Evolutionary conservation across 1,140 invertebrate species (phyloP).

Genomic region (Zaprionus taronus): DNA sequence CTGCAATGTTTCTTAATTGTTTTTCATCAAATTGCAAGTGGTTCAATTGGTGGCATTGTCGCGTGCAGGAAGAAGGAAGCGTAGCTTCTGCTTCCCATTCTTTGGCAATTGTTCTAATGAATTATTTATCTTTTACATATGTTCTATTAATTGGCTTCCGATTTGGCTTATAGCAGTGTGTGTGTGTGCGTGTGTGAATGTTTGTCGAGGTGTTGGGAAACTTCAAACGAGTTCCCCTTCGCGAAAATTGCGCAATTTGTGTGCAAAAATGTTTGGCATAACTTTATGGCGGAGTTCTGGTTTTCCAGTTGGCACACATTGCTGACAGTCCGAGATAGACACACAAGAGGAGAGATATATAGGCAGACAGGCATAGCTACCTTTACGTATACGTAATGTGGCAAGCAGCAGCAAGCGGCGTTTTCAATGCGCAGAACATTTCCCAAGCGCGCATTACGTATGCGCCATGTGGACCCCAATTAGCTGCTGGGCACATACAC

Average conservation of each 20-base stretch:
- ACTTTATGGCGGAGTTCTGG: conserved; percentile 25
- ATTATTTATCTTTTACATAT: conserved; percentile 18
- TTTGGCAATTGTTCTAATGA: neutral
- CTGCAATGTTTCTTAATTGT: neutral
- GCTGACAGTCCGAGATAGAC: conserved; percentile 5
- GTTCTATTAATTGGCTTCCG: conserved; percentile 40
- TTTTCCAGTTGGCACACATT: conserved; percentile 38
- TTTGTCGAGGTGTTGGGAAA: neutral
- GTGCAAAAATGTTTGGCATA: conserved; percentile 23
- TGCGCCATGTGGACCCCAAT: conserved; percentile 77
- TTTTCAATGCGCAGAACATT: conserved; percentile 63
- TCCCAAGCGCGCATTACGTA: conserved; percentile 77
- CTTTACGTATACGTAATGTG: conserved; percentile 64
- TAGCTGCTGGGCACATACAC: conserved; percentile 59
- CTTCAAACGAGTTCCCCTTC: conserved; percentile 57
- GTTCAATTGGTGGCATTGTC: neutral
- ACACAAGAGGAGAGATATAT: too few species aligned
- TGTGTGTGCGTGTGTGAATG: neutral
- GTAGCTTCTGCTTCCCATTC: conserved; percentile 1
- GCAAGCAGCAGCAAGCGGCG: conserved; percentile 20
- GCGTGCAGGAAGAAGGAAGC: conserved; percentile 38
- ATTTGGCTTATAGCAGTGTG: conserved; percentile 10
- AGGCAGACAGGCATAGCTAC: conserved; percentile 29
- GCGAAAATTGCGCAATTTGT: conserved; percentile 61
- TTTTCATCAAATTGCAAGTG: neutral